Conservation (phyloP, 2,888 invertebrate species). For the Heteromurus nitidus region DNA sequence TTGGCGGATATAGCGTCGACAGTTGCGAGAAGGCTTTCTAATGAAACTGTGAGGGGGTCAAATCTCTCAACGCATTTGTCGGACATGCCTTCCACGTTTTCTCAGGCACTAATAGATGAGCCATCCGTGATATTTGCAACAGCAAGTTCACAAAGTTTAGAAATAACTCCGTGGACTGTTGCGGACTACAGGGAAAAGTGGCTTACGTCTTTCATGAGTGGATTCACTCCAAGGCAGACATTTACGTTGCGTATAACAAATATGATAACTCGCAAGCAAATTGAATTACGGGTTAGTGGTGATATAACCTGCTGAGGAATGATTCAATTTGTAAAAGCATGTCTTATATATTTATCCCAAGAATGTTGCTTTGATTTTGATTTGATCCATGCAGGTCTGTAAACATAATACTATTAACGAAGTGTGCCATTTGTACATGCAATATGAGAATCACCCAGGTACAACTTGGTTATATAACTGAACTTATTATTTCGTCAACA, state of each 20-base stretch:
- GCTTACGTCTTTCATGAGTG: conserved; percentile 34
- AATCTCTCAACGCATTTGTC: conserved; percentile 39
- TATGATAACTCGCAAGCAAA: conserved; percentile 47
- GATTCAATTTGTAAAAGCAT: no score
- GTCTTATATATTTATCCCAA: no score
- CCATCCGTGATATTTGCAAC: conserved; percentile 1
- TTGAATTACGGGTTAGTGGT: conserved; percentile 47
- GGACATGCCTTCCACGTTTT: conserved; percentile 52
- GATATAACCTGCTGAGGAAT: no score
- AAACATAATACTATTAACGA: conserved; percentile 45
- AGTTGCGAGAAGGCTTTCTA: conserved; percentile 16
- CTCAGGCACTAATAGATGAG: conserved; percentile 25
- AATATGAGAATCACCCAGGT: conserved; percentile 50
- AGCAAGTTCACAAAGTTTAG: conserved; percentile 25
- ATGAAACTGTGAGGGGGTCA: conserved; percentile 33
- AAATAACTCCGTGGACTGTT: conserved; percentile 16
- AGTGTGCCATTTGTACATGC: conserved; percentile 50
- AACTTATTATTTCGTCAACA: background rate
- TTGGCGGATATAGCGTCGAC: conserved; percentile 42
- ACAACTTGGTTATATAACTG: background rate
- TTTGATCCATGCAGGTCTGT: conserved; percentile 9
- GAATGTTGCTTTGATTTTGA: no score
- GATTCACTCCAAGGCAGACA: conserved; percentile 38
- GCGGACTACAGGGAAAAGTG: conserved; percentile 27
- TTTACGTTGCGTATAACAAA: conserved; percentile 55